Base-by-base conservation (phyloP, 2,113 vertebrate species). In the Ardeotis arabs region DNA sequence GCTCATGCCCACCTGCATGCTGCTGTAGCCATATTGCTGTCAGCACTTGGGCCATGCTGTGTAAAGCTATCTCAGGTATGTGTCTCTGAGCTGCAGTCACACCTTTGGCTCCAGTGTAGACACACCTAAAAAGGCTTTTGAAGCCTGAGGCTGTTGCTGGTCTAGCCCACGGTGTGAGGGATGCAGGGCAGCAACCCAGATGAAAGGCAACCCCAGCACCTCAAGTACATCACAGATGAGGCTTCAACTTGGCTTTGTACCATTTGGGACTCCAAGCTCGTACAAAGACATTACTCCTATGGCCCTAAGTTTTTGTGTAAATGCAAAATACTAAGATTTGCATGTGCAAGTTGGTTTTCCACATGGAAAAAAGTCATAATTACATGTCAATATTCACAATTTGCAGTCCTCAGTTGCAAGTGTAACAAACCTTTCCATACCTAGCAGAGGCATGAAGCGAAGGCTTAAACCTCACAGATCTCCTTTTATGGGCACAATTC, bases 1-100 rank as follows among this genome's bases (percentile, higher is more conserved):
- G 10, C 56, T 72, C 2, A 0, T 55, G 19, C 18, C 63, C 58
- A 89, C 9, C n/a, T 72, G 39, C 31, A 33, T 0, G 0, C 28
- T 74, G 50, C 35, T 52, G 37, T 39, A 74, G 58, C 21, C 44
- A 58, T 14, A 7, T 11, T 29, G 44, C n/a, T 87, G 53, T 12
- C 84, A 76, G 44, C 47, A 14, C 37, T 37, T 63, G 44, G 49
- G 27, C 41, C 6, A 5, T 35, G 25, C 23, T n/a, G 50, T 3
- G 14, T 24, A 44, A 52, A 75, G 18, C 25, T 69, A 3, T 33
- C 19, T 74, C 63, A 77, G 35, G 13, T 25, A 66, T 7, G 17
- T 66, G 21, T 55, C 25, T 39, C n/a, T 76, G 44, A 90, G 67
- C 44, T 79, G 39, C 15, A 68, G 62, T 47, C 77, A 92, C 73